Conservation (phyloP, 2,888 invertebrate genomes). For the Pemphredon lugubris region DNA sequence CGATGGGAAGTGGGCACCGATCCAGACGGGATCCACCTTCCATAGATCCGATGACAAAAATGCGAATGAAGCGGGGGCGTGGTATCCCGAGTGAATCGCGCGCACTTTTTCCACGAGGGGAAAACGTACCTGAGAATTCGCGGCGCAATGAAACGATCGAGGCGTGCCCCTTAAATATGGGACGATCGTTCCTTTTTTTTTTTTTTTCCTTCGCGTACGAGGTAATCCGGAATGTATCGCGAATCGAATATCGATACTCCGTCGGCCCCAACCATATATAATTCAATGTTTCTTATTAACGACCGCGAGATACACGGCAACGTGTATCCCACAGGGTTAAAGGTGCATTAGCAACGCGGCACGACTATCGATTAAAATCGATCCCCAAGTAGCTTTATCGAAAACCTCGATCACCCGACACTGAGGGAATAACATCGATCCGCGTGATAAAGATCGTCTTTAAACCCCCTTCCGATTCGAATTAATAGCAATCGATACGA, state of each 20-base stretch:
- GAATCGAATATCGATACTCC: too few relatives aligned
- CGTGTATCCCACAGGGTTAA: constrained; percentile 7
- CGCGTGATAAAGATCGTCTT: too few relatives aligned
- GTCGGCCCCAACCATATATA: background rate
- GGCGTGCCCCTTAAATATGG: too few relatives aligned
- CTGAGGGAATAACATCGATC: background rate
- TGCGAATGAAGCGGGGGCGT: constrained; percentile 58
- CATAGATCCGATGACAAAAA: constrained; percentile 55
- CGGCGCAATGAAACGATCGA: background rate
- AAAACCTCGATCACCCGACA: constrained; percentile 2
- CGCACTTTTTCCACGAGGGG: background rate
- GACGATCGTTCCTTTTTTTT: too few relatives aligned
- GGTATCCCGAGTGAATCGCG: constrained; percentile 39
- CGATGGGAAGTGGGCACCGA: constrained; percentile 63
- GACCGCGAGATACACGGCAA: background rate
- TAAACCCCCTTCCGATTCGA: too few relatives aligned
- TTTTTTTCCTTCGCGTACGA: too few relatives aligned
- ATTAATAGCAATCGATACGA: too few relatives aligned
- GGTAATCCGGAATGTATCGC: too few relatives aligned
- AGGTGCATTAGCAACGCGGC: constrained; percentile 6
- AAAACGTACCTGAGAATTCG: background rate
- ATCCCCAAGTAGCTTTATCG: constrained; percentile 20
- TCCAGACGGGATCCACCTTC: constrained; percentile 52
- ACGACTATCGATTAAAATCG: constrained; percentile 25
- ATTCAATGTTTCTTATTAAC: constrained; percentile 13